Evolutionary conservation across 2,113 vertebrate species (phyloP).

Genomic region (Antigone vipio): DNA sequence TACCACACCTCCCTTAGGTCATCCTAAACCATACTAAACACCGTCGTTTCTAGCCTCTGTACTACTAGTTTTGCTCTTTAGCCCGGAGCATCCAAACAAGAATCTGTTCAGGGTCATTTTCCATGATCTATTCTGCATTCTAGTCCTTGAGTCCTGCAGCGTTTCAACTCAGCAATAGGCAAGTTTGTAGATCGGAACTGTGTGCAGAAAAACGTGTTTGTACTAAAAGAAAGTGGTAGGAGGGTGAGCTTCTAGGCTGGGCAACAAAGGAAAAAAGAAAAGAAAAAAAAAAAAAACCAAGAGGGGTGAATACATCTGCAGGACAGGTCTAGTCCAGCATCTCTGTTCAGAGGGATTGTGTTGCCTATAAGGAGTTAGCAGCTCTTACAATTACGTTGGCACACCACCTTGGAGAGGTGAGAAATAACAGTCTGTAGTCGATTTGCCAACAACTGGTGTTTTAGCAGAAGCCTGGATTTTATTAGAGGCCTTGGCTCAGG

Average conservation of each 20-base stretch:
- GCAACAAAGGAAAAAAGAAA: neutral
- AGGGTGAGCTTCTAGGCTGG: neutral
- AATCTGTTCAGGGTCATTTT: neutral
- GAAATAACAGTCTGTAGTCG: neutral
- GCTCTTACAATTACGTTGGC: neutral
- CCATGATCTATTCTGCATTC: neutral
- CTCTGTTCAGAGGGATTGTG: neutral
- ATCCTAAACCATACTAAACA: neutral
- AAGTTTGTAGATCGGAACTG: neutral
- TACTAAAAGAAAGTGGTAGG: neutral
- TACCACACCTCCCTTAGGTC: neutral
- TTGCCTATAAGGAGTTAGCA: neutral
- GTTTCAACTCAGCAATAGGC: neutral
- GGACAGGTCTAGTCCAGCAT: slow-evolving; percentile 22
- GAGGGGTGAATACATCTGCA: neutral
- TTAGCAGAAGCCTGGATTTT: slow-evolving; percentile 11
- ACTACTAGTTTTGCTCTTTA: neutral
- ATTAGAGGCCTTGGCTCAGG: slow-evolving; percentile 51
- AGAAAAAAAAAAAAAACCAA: neutral
- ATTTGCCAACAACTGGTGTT: slow-evolving; percentile 15
- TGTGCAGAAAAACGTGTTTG: neutral
- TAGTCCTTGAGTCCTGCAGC: neutral
- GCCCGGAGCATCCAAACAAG: neutral
- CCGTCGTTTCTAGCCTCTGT: neutral
- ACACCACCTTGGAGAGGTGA: neutral